Evolutionary conservation across 2,113 vertebrate genomes (phyloP).

Genomic region (Lota lota): DNA sequence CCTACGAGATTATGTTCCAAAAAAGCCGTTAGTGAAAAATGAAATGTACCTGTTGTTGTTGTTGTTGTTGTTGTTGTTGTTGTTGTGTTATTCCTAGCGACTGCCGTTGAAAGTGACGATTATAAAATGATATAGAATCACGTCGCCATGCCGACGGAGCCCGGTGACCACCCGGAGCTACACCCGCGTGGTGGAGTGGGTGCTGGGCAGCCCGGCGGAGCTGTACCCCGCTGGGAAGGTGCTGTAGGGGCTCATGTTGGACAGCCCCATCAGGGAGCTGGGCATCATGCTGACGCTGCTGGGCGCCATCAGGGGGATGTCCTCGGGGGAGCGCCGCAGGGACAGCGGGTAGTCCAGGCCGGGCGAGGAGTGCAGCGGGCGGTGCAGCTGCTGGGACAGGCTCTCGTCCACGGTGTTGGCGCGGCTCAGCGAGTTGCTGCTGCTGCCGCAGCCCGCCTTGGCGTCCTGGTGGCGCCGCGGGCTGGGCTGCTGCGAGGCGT

Average conservation of each 20-base stretch:
- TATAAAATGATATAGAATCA: constrained; percentile 69
- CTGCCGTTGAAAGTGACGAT: constrained; percentile 60
- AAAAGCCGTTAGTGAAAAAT: constrained; percentile 70
- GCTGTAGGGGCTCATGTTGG: constrained; percentile 96
- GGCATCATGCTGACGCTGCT: constrained; percentile 97
- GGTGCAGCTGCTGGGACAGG: constrained; percentile 84
- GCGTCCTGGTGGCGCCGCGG: constrained; percentile 74
- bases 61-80: constrained; percentile 45
- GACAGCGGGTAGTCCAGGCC: constrained; percentile 89
- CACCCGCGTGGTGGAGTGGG: constrained; percentile 97
- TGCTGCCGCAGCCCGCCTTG: constrained; percentile 74
- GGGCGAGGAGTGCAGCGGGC: constrained; percentile 83
- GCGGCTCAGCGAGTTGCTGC: constrained; percentile 69
- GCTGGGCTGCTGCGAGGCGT: constrained; percentile 85
- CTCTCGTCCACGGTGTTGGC: constrained; percentile 80
- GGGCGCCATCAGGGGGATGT: constrained; percentile 93
- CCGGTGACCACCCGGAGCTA: constrained; percentile 67
- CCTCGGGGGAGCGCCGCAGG: constrained; percentile 91
- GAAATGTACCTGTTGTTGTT: constrained; percentile 58
- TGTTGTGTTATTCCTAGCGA: not conserved
- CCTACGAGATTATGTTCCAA: constrained; percentile 67
- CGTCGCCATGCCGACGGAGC: no score
- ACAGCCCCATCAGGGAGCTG: constrained; percentile 94
- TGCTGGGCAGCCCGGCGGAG: constrained; percentile 92
- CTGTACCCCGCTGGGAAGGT: constrained; percentile 94